A percentile compares a stretch with the other conserved stretches of the same genome.
Evolutionary conservation across 2,888 invertebrate genomes (phyloP).

Genomic region (Lypha dubia): DNA sequence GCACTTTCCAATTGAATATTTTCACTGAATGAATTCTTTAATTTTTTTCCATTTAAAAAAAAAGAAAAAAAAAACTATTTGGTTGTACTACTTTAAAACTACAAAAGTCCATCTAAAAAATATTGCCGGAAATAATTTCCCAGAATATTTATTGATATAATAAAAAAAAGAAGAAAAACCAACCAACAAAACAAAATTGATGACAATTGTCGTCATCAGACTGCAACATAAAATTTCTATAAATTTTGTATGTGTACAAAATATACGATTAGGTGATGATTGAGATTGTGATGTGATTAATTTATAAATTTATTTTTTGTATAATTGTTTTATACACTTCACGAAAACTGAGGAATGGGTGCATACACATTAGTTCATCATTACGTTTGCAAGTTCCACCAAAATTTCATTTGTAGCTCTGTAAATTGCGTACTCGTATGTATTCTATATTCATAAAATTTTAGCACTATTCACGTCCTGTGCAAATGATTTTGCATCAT

Average conservation of each 20-base stretch:
- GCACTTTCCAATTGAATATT: no score
- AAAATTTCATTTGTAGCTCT: not conserved
- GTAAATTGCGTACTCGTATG: no score
- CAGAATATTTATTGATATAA: slow-evolving; percentile 29
- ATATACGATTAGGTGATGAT: slow-evolving; percentile 38
- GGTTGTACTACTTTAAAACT: no score
- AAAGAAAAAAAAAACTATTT: not conserved
- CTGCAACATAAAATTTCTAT: slow-evolving; percentile 13
- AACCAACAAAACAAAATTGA: slow-evolving; percentile 14
- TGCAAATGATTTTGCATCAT: no score
- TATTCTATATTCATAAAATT: no score
- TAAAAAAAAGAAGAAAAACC: slow-evolving; percentile 20
- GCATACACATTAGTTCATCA: not conserved
- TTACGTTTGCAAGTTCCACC: not conserved
- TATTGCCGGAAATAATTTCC: slow-evolving; percentile 22
- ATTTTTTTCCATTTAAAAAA: not conserved
- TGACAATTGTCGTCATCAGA: slow-evolving; percentile 16
- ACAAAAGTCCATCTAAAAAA: not conserved
- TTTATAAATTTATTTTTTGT: slow-evolving; percentile 34
- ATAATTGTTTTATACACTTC: slow-evolving; percentile 13
- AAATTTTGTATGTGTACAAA: slow-evolving; percentile 35
- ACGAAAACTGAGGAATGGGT: not conserved
- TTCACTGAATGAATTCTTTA: no score
- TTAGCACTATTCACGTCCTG: no score
- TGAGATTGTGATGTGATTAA: slow-evolving; percentile 38